A percentile compares a stretch with the other conserved stretches of the same genome.
These are phyloP conservation scores for Siniperca scherzeri DNA, from an alignment of 2,797 vertebrate species.

Conservation along the genomic window DNA sequence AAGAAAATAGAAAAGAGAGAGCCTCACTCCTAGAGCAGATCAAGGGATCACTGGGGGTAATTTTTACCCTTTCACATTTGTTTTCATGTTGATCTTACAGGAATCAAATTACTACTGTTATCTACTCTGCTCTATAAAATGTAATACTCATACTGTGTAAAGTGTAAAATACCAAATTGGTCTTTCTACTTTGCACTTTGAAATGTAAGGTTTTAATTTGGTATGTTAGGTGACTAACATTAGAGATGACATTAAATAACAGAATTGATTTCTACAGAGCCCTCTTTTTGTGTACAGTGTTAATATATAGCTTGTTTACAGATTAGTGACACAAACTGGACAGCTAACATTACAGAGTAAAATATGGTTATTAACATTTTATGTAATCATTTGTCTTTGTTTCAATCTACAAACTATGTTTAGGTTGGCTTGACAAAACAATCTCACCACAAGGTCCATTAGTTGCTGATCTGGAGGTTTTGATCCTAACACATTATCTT, in stretches of 20 bases:
- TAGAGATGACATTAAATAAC: background rate
- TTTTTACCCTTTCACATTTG: background rate
- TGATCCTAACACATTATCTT: background rate
- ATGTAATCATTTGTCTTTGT: too few relatives aligned
- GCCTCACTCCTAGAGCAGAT: background rate
- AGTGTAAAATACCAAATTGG: background rate
- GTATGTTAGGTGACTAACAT: background rate
- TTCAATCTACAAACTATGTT: too few relatives aligned
- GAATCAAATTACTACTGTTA: background rate
- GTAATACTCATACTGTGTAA: background rate
- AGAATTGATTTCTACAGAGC: background rate
- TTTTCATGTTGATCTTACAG: conserved; percentile 5
- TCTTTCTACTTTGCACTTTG: background rate
- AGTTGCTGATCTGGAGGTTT: background rate
- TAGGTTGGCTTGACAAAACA: background rate
- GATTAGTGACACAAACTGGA: background rate
- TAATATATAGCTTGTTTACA: background rate
- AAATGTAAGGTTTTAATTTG: background rate
- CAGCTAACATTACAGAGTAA: background rate
- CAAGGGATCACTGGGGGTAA: background rate
- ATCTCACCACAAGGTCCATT: background rate
- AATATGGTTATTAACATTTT: background rate
- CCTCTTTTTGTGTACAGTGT: background rate
- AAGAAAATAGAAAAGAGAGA: conserved; percentile 2
- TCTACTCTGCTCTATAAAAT: background rate